Percentiles rank a stretch among this genome's conserved stretches.
phyloP scores from a whole-genome alignment of 2,113 vertebrate genomes.

The Drymodes brunneopygia region DNA sequence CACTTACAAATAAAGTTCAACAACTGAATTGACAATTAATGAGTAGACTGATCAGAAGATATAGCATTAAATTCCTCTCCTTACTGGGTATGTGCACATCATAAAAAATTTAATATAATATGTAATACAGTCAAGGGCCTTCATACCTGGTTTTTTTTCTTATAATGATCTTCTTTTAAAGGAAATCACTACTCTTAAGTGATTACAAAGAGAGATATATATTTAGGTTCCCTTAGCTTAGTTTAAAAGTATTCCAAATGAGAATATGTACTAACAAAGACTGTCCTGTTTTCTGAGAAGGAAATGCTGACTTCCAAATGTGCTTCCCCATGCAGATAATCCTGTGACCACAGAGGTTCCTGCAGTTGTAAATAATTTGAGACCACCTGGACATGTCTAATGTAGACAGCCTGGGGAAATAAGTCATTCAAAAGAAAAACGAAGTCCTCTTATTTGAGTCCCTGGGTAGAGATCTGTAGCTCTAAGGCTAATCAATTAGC shows the following conservation, averaged over 20 bases:
- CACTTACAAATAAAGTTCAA: neutral
- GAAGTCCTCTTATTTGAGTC: neutral
- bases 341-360: conserved; percentile 26
- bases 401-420: conserved; percentile 25
- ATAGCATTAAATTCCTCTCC: neutral
- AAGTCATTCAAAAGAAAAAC: conserved; percentile 25
- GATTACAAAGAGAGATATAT: neutral
- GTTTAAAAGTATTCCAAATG: neutral
- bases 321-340: conserved; percentile 50
- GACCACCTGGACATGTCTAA: conserved; percentile 51
- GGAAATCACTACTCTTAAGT: neutral
- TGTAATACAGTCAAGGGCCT: neutral
- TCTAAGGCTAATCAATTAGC: conserved; percentile 44
- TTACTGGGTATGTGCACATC: neutral
- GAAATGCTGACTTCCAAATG: conserved; percentile 5
- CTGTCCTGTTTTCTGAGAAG: conserved; percentile 36
- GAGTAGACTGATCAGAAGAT: neutral
- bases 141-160: neutral
- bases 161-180: neutral
- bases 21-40: neutral
- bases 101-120: neutral
- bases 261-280: conserved; percentile 13
- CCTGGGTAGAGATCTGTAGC: neutral
- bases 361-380: conserved; percentile 52
- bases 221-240: neutral